phyloP scores from a whole-genome alignment of 2,888 invertebrate genomes.

The Morpho helenor region DNA sequence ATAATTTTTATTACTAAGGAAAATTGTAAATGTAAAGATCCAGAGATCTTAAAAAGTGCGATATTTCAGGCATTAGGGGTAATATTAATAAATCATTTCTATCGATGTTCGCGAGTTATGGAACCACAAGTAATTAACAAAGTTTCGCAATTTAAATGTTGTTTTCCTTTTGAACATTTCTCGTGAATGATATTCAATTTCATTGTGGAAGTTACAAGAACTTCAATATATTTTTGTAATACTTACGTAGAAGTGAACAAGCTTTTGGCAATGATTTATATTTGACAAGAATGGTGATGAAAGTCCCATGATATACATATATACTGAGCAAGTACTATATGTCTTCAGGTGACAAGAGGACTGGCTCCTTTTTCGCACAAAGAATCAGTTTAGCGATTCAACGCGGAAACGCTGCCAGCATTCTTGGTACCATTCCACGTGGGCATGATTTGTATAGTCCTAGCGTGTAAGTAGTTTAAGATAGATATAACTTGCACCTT shows the following conservation, averaged over 20 bases:
- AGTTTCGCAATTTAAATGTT: conserved; percentile 19
- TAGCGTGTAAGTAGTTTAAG: too few species aligned
- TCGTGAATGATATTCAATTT: conserved; percentile 13
- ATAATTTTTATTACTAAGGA: neutral
- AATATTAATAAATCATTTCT: conserved; percentile 17
- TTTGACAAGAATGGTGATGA: too few species aligned
- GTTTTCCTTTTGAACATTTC: conserved; percentile 1
- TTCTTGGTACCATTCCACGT: too few species aligned
- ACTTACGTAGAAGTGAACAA: neutral
- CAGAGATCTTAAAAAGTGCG: neutral
- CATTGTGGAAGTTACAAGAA: conserved; percentile 8
- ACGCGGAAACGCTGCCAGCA: too few species aligned
- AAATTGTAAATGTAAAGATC: too few species aligned
- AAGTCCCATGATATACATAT: too few species aligned
- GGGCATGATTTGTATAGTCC: too few species aligned
- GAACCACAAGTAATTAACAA: conserved; percentile 20
- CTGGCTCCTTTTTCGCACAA: too few species aligned
- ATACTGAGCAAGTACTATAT: too few species aligned
- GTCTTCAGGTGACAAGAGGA: too few species aligned
- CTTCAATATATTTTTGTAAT: conserved; percentile 6
- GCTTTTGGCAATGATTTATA: neutral
- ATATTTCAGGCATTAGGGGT: neutral
- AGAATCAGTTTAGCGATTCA: too few species aligned
- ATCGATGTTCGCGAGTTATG: conserved; percentile 12
- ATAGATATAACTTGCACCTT: too few species aligned